Percentiles rank a stretch among this genome's conserved stretches.
These are phyloP conservation scores for Ethmia dodecea DNA, from an alignment of 2,888 invertebrate species.

Conservation along the genomic window DNA sequence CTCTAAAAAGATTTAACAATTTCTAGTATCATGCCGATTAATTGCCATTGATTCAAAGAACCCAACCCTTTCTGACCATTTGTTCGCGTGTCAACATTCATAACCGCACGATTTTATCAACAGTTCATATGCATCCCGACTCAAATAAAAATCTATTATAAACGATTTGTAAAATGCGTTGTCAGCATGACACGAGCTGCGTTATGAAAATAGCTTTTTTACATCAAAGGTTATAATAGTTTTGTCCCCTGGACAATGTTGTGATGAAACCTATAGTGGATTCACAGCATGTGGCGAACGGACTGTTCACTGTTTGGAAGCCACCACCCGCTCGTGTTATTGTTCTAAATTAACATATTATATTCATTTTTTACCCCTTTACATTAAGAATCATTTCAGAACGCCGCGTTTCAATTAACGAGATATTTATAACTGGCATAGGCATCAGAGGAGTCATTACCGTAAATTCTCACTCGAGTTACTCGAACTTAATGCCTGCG, in stretches of 20 bases:
- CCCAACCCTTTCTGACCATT: constrained; percentile 47
- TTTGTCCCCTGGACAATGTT: constrained; percentile 55
- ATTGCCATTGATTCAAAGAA: constrained; percentile 49
- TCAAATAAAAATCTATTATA: constrained; percentile 63
- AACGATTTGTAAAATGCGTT: constrained; percentile 67
- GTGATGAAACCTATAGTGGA: constrained; percentile 61
- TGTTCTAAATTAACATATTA: constrained; percentile 55
- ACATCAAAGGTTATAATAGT: constrained; percentile 53
- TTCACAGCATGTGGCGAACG: constrained; percentile 58
- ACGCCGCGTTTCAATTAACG: background rate
- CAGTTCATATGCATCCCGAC: constrained; percentile 36
- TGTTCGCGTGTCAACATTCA: constrained; percentile 57
- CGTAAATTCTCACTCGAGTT: constrained; percentile 32
- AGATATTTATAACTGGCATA: too few relatives aligned
- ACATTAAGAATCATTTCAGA: background rate
- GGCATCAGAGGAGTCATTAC: constrained; percentile 23
- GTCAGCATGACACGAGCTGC: constrained; percentile 68
- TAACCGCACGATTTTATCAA: constrained; percentile 58
- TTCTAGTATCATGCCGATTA: constrained; percentile 48
- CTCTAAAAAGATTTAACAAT: constrained; percentile 14
- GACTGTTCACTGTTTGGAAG: constrained; percentile 61
- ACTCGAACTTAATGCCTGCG: constrained; percentile 27
- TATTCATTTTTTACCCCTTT: constrained; percentile 56
- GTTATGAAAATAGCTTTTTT: constrained; percentile 44
- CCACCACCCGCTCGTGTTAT: constrained; percentile 48